Conservation (phyloP, 2,888 invertebrate species). For the Oscheius sp. region DNA sequence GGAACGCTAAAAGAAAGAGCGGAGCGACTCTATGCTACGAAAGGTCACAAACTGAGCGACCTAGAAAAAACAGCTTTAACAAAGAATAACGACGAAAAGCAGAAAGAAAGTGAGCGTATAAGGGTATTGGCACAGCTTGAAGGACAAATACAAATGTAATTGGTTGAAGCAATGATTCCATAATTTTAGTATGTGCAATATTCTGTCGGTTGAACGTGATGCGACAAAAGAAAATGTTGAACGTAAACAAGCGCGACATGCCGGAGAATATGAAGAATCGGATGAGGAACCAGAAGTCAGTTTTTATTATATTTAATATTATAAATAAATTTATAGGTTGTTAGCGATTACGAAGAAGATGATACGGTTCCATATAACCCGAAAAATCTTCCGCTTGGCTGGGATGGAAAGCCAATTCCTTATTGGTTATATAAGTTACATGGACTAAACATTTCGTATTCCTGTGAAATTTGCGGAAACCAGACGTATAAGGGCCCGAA, state of each 20-base stretch:
- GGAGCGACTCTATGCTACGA: conserved; percentile 91
- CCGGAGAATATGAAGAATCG: conserved; percentile 75
- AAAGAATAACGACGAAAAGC: conserved; percentile 59
- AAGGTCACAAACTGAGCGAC: conserved; percentile 85
- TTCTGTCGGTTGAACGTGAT: conserved; percentile 79
- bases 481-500: conserved; percentile 91
- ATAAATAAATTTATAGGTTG: conserved; percentile 36
- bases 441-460: conserved; percentile 96
- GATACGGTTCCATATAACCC: conserved; percentile 98
- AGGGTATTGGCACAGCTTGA: conserved; percentile 49
- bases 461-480: conserved; percentile 99
- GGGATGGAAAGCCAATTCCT: conserved; percentile 71
- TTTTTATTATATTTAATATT: background rate
- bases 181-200: conserved; percentile 52
- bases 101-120: conserved; percentile 44
- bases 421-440: conserved; percentile 86
- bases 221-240: conserved; percentile 98
- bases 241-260: conserved; percentile 85
- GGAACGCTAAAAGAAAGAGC: conserved; percentile 97
- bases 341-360: conserved; percentile 75
- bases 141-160: conserved; percentile 39
- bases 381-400: conserved; percentile 95
- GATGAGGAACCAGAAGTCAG: conserved; percentile 74
- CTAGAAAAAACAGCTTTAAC: conserved; percentile 77
- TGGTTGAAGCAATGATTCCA: background rate